These are phyloP conservation scores for Argyra leucocephala DNA, from an alignment of 2,888 invertebrate species.

Conservation along the genomic window DNA sequence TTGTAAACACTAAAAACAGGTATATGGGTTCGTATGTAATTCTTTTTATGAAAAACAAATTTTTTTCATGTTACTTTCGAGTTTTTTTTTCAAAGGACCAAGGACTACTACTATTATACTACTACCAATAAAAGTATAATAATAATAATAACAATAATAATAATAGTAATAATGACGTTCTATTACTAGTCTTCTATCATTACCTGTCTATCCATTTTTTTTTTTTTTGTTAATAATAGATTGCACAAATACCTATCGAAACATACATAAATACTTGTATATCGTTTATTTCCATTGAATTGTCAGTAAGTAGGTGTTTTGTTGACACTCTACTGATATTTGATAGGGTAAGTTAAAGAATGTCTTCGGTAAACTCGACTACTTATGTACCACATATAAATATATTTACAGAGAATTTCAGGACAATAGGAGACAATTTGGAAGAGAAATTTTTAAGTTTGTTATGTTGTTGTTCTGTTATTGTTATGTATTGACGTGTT, in stretches of 20 bases:
- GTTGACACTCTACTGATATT: neutral
- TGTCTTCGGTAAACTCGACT: neutral
- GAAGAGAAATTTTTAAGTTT: too few relatives aligned
- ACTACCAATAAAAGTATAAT: too few relatives aligned
- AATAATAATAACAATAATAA: neutral
- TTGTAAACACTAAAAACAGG: too few relatives aligned
- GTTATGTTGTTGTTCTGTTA: too few relatives aligned
- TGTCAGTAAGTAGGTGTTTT: neutral
- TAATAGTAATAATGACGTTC: constrained; percentile 1
- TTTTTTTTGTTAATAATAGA: neutral
- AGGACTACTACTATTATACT: too few relatives aligned
- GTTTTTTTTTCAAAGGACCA: too few relatives aligned
- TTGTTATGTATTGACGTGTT: too few relatives aligned
- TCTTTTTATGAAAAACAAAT: too few relatives aligned
- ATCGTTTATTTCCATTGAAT: neutral
- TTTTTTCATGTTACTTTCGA: too few relatives aligned
- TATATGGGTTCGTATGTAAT: too few relatives aligned
- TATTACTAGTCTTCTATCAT: neutral
- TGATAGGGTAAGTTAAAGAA: neutral
- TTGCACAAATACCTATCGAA: neutral
- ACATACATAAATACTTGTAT: too few relatives aligned
- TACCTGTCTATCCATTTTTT: neutral
- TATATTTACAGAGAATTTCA: neutral
- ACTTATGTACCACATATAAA: too few relatives aligned
- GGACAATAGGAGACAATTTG: neutral